These are phyloP conservation scores for Caenorhabditis angaria DNA, from an alignment of 2,888 invertebrate species.

Conservation along the genomic window DNA sequence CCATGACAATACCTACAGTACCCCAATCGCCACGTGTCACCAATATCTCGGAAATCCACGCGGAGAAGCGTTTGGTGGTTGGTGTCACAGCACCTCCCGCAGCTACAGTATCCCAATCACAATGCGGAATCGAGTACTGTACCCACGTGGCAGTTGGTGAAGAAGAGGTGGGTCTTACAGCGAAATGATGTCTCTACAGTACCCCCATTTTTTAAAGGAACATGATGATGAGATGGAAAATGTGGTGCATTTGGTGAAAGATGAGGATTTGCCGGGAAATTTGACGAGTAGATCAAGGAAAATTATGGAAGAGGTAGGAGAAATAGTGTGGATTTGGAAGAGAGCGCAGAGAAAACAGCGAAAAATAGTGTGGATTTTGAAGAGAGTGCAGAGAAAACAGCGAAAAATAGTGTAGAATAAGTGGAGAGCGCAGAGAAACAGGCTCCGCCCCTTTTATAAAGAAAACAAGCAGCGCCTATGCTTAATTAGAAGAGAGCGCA, in stretches of 20 bases:
- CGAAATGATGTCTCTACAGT: conserved; percentile 22
- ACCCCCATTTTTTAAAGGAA: too few relatives aligned
- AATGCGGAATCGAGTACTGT: conserved; percentile 30
- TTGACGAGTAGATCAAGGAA: conserved; percentile 8
- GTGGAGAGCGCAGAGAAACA: too few relatives aligned
- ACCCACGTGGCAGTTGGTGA: conserved; percentile 31
- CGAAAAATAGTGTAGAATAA: too few relatives aligned
- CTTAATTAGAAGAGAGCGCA: too few relatives aligned
- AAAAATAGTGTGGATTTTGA: too few relatives aligned
- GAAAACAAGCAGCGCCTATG: too few relatives aligned
- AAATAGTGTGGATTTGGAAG: too few relatives aligned
- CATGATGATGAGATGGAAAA: conserved; percentile 23
- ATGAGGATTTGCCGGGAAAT: conserved; percentile 14
- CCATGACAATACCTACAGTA: conserved; percentile 15
- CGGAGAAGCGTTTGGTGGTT: conserved; percentile 34
- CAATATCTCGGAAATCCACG: conserved; percentile 26
- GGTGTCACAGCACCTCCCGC: conserved; percentile 15
- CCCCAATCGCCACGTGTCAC: conserved; percentile 11
- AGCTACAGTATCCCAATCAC: conserved; percentile 17
- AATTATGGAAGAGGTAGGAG: conserved; percentile 19
- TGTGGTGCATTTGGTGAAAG: conserved; percentile 25
- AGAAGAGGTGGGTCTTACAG: conserved; percentile 1
- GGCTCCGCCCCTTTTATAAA: too few relatives aligned
- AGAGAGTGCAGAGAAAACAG: too few relatives aligned
- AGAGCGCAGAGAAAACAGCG: too few relatives aligned